phyloP scores from a whole-genome alignment of 2,797 vertebrate genomes.

The Sebastes diaconus region DNA sequence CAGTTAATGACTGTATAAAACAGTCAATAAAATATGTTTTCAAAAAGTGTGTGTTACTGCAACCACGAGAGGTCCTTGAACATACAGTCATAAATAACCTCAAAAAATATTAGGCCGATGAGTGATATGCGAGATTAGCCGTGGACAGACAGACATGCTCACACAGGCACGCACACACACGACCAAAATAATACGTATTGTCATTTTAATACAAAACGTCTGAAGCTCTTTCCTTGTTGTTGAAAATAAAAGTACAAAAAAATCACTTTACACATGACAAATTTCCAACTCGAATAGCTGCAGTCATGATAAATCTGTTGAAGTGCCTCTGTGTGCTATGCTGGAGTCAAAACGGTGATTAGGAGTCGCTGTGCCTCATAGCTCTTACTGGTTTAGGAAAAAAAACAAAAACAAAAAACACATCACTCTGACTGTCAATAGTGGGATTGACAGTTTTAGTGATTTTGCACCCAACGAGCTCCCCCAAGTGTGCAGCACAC shows the following conservation, averaged over 20 bases:
- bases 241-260: background rate
- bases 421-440: slow-evolving; percentile 25
- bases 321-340: background rate
- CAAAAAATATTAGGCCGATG: background rate
- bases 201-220: background rate
- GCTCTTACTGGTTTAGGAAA: slow-evolving; percentile 1
- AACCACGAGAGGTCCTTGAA: background rate
- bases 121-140: background rate
- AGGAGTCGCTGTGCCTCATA: background rate
- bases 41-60: background rate
- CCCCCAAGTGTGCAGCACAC: slow-evolving; percentile 17
- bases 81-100: no score
- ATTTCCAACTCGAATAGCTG: background rate
- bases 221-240: background rate
- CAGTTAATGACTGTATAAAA: background rate
- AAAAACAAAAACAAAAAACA: background rate
- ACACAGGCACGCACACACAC: background rate
- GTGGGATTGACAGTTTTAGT: slow-evolving; percentile 32
- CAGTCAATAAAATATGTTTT: background rate
- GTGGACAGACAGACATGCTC: background rate
- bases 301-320: background rate
- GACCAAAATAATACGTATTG: background rate
- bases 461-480: slow-evolving; percentile 34
- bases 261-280: background rate
- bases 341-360: background rate